Evolutionary conservation across 2,113 vertebrate genomes (phyloP).

Genomic region (Gobio gobio): DNA sequence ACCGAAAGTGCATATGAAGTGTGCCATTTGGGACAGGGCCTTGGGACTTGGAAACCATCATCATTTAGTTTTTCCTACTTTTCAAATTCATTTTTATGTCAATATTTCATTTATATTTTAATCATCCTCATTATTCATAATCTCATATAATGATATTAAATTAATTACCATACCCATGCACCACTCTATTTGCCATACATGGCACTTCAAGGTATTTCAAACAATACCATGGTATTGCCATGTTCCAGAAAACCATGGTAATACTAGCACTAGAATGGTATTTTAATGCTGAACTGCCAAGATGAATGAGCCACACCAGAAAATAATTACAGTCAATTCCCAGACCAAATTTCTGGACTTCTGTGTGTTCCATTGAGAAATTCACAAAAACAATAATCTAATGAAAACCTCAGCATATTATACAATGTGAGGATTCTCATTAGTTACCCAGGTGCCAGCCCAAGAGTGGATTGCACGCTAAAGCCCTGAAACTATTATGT

Average conservation of each 20-base stretch:
- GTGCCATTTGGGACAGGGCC: too few species aligned
- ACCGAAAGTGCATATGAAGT: too few species aligned
- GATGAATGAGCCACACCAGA: neutral
- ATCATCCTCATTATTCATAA: too few species aligned
- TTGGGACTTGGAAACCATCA: too few species aligned
- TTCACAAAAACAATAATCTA: neutral
- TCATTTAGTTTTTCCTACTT: neutral
- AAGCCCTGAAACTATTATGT: neutral
- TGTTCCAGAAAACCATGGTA: neutral
- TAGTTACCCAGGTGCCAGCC: neutral
- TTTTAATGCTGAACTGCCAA: neutral
- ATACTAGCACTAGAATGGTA: neutral
- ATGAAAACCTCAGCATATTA: slow-evolving; percentile 3
- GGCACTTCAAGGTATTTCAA: neutral
- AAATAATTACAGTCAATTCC: neutral
- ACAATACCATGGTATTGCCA: neutral
- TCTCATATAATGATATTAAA: neutral
- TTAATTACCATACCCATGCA: neutral
- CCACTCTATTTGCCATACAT: neutral
- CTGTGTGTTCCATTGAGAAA: neutral
- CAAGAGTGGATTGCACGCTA: neutral
- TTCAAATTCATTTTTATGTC: neutral
- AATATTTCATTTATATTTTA: neutral
- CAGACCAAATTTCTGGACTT: neutral
- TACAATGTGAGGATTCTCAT: neutral